Evolutionary conservation across 2,888 invertebrate species (phyloP), one percentile per base, ranked within the genome.

Genomic region (Sphinx pinastri): DNA sequence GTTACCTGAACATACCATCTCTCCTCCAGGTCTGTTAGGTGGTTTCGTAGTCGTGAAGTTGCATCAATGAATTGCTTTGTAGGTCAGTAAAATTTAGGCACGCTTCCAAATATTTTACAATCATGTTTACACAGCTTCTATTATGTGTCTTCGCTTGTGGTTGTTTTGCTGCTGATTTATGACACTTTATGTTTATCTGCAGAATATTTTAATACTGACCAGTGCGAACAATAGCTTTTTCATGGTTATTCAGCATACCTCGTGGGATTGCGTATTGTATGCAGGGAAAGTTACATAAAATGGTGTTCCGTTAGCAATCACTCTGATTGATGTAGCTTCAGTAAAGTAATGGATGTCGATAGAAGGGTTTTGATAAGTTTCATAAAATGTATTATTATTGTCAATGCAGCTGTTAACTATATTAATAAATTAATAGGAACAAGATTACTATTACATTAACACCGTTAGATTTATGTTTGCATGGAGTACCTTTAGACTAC

Each of bases 61-160:
- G 85, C 90, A 88, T 85, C 92, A 90, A 88, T 91, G 91, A 92
- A 82, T 89, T 88, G 86, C 86, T 90, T 90, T 87, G 89, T 93
- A 93, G 93, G 93, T 93, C 89, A 94, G 93, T 93, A 92, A 84
- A 80, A 81, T 85, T 85, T 84, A 86, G 88, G 85, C 87, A 87
- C 81, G 82, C 82, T 87, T 87, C 84, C 84, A 85, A 84, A 76
- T 76, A 79, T 80, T 81, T 80, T 80, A 79, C 80, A 74, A 66
- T 68, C 14, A 67, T 70, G 59, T 70, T 70, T 68, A 52, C 67
- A 52, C 51, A 19, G 70, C 67, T 70, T 70, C 51, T 25, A 68
- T 55, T 68, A 57, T 78, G 75, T 76, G 75, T 78, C 77, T 79
- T 81, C 78, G 82, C 80, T 84, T 68, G 45, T 38, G 38, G 59